Evolutionary conservation across 2,888 invertebrate genomes (phyloP).

Genomic region (Drosophila testacea): DNA sequence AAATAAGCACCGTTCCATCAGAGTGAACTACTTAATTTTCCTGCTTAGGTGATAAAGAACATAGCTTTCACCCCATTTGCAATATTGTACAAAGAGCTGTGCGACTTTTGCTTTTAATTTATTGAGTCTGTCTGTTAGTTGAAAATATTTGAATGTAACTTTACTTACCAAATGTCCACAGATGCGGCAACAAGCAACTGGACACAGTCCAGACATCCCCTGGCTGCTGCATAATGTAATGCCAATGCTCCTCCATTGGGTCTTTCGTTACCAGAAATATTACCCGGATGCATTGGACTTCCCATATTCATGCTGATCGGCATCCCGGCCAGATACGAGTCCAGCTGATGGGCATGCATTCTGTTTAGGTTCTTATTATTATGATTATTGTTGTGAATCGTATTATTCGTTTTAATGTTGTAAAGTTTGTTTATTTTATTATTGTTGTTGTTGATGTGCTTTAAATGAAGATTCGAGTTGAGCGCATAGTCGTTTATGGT

Average conservation of each 20-base stretch:
- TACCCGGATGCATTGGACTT: slow-evolving; percentile 83
- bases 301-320: slow-evolving; percentile 71
- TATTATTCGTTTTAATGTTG: slow-evolving; percentile 13
- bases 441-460: slow-evolving; percentile 42
- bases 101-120: slow-evolving; percentile 51
- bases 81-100: slow-evolving; percentile 13
- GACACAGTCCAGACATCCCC: slow-evolving; percentile 94
- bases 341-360: slow-evolving; percentile 85
- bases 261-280: slow-evolving; percentile 84
- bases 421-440: slow-evolving; percentile 46
- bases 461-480: slow-evolving; percentile 71
- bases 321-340: slow-evolving; percentile 67
- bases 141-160: neutral
- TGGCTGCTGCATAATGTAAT: slow-evolving; percentile 94
- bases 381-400: slow-evolving; percentile 33
- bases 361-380: slow-evolving; percentile 43
- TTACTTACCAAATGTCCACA: slow-evolving; percentile 90
- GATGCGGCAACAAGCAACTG: slow-evolving; percentile 91
- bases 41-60: slow-evolving; percentile 36
- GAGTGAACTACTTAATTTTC: slow-evolving; percentile 25
- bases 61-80: slow-evolving; percentile 55
- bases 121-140: neutral
- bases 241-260: slow-evolving; percentile 90
- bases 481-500: slow-evolving; percentile 82
- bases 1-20: slow-evolving; percentile 42